These are phyloP conservation scores for Octomys mimax DNA, from an alignment of 2,797 vertebrate species.

Conservation along the genomic window DNA sequence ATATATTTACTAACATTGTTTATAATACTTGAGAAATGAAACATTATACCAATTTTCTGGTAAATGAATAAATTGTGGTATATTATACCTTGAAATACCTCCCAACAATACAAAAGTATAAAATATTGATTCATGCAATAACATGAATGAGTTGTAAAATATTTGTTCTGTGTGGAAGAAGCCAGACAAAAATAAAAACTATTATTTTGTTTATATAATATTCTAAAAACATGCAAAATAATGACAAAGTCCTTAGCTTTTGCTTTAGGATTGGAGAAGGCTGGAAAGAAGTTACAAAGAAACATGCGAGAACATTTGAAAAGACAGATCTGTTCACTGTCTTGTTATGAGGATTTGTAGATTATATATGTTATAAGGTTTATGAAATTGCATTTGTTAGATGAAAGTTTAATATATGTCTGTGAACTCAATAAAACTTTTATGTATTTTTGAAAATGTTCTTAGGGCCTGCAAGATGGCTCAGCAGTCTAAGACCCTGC, in stretches of 20 bases:
- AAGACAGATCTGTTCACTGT: background rate
- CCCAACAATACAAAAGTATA: background rate
- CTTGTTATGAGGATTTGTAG: background rate
- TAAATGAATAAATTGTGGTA: background rate
- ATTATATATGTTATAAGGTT: background rate
- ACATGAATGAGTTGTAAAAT: background rate
- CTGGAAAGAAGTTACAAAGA: background rate
- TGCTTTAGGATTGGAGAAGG: background rate
- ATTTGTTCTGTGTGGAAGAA: background rate
- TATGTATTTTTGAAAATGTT: background rate
- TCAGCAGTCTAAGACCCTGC: no score
- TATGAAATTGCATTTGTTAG: background rate
- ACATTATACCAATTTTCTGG: background rate
- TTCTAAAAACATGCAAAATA: background rate
- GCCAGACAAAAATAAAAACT: background rate
- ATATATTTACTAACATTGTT: background rate
- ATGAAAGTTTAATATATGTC: background rate
- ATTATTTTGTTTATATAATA: background rate
- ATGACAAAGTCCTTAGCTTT: background rate
- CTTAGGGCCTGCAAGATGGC: no score
- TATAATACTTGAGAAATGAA: background rate
- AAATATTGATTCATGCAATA: background rate
- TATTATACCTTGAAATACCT: background rate
- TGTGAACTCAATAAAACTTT: background rate
- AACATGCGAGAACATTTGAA: background rate